phyloP scores from a whole-genome alignment of 2,797 vertebrate species.

The Gallinago solitaria region DNA sequence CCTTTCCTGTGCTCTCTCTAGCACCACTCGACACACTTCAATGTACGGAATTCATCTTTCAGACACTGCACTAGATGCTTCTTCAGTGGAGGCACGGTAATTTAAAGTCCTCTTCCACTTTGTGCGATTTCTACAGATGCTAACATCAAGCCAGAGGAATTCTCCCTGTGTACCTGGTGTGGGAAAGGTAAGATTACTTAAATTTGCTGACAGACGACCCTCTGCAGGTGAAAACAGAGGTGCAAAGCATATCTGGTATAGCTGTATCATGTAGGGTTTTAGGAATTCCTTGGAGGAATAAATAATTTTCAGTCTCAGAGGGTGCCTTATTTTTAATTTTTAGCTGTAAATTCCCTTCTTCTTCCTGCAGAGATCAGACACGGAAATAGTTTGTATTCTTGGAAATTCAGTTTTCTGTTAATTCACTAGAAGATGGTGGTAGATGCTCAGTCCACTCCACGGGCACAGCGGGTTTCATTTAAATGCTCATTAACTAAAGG shows the following conservation, averaged over 20 bases:
- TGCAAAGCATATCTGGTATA: background rate
- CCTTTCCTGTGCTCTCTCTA: accelerated
- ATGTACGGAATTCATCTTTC: background rate
- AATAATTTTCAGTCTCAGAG: background rate
- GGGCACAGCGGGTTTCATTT: background rate
- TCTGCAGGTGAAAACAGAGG: background rate
- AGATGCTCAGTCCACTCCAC: background rate
- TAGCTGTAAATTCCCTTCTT: background rate
- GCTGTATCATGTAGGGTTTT: background rate
- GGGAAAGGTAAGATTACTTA: background rate
- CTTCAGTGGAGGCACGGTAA: background rate
- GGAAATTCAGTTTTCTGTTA: background rate
- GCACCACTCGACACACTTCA: background rate
- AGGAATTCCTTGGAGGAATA: background rate
- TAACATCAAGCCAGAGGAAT: background rate
- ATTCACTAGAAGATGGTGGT: background rate
- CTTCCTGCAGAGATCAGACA: background rate
- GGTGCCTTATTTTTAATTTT: background rate
- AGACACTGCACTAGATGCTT: background rate
- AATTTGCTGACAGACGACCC: background rate
- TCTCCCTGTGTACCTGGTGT: background rate
- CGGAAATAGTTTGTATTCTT: background rate
- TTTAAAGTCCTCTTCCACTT: background rate
- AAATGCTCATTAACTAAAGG: background rate
- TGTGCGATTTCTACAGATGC: background rate